A percentile compares a stretch with the other conserved stretches of the same genome.
These are phyloP conservation scores for Mimachlamys varia DNA, from an alignment of 2,888 invertebrate species.

Conservation along the genomic window DNA sequence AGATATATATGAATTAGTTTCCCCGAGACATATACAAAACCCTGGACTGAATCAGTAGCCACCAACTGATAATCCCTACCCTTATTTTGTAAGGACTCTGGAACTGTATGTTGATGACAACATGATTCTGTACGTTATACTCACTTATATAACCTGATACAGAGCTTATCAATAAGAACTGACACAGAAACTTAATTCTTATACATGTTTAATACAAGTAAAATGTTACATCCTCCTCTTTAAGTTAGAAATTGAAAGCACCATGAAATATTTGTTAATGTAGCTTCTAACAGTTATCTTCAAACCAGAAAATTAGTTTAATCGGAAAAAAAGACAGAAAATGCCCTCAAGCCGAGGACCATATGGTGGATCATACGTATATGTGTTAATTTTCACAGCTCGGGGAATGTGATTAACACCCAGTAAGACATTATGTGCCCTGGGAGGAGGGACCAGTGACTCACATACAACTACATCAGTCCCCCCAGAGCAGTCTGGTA, in stretches of 20 bases:
- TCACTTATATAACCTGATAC: not conserved
- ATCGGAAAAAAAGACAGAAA: not conserved
- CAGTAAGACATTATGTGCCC: not conserved
- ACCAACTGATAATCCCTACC: too few species aligned
- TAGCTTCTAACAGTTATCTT: not conserved
- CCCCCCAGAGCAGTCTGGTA: not conserved
- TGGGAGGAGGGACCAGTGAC: not conserved
- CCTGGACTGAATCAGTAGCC: too few species aligned
- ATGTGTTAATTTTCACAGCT: conserved; percentile 33
- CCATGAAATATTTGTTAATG: not conserved
- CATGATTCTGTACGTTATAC: not conserved
- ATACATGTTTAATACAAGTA: not conserved
- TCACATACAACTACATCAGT: not conserved
- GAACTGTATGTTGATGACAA: too few species aligned
- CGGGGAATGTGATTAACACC: not conserved
- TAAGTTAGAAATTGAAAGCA: not conserved
- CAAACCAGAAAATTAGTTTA: conserved; percentile 17
- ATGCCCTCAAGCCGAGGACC: not conserved
- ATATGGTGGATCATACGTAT: conserved; percentile 1
- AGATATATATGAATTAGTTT: too few species aligned
- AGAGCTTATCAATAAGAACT: not conserved
- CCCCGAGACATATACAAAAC: too few species aligned
- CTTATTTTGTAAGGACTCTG: too few species aligned
- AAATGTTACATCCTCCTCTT: not conserved
- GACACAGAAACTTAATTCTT: not conserved